Conservation (phyloP, 2,888 invertebrate genomes). For the Crioceris asparagi region DNA sequence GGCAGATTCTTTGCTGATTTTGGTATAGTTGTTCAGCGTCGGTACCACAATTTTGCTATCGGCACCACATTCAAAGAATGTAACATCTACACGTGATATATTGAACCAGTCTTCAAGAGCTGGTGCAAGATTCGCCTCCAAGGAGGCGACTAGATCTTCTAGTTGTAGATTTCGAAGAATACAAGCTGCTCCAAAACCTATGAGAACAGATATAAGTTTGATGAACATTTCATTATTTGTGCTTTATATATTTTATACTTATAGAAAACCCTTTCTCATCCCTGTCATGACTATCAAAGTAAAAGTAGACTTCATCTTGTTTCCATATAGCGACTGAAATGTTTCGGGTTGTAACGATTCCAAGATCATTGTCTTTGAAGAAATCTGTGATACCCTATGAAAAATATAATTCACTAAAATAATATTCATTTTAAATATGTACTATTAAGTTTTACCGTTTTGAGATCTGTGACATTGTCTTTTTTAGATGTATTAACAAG, state of each 20-base stretch:
- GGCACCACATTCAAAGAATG: constrained; percentile 24
- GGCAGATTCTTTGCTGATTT: constrained; percentile 33
- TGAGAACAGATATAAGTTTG: not conserved
- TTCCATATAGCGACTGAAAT: constrained; percentile 48
- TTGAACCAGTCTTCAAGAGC: constrained; percentile 29
- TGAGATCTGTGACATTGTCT: constrained; percentile 8
- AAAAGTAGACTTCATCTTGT: constrained; percentile 39
- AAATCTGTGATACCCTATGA: constrained; percentile 18
- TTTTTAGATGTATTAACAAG: constrained; percentile 5
- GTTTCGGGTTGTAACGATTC: constrained; percentile 47
- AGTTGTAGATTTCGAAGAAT: constrained; percentile 32
- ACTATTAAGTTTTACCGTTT: constrained; percentile 9
- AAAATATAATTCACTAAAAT: not conserved
- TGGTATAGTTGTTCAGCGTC: constrained; percentile 35
- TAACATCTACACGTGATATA: constrained; percentile 27
- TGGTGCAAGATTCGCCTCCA: constrained; percentile 33
- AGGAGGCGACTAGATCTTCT: constrained; percentile 30
- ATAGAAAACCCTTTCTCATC: constrained; percentile 42
- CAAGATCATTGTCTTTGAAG: constrained; percentile 35
- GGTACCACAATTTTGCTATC: constrained; percentile 31
- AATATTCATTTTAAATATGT: not conserved
- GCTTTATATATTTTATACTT: constrained; percentile 19
- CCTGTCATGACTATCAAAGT: constrained; percentile 51
- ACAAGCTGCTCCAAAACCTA: constrained; percentile 36
- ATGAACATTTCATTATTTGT: not conserved